These are phyloP conservation scores for Anthopleura xanthogrammica DNA, from an alignment of 92 coral and sea anemone species.

Conservation along the genomic window DNA sequence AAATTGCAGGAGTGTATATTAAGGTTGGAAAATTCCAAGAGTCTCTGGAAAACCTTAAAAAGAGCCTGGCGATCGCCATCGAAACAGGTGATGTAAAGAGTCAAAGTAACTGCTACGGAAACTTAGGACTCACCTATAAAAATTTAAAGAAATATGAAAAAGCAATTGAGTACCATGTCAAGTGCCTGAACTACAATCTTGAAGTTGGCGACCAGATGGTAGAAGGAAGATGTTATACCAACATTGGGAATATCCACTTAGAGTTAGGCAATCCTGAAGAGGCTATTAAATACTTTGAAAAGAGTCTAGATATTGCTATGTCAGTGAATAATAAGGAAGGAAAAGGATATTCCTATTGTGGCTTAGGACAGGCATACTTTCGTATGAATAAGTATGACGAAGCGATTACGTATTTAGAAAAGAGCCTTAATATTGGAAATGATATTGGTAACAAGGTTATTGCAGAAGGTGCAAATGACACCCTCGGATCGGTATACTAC, in stretches of 20 bases:
- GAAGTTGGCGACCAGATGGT: neutral
- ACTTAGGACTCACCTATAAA: neutral
- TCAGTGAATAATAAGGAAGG: neutral
- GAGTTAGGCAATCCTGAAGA: neutral
- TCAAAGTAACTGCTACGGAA: neutral
- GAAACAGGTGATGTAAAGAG: neutral
- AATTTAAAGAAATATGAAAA: neutral
- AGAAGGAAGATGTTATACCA: neutral
- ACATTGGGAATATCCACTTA: neutral
- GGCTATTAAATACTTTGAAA: neutral
- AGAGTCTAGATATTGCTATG: neutral
- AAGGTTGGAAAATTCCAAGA: neutral
- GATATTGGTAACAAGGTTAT: too few species aligned
- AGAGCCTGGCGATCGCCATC: constrained; percentile 3
- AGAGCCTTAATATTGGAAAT: neutral
- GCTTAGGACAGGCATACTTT: neutral
- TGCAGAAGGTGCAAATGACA: too few species aligned
- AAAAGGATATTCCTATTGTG: neutral
- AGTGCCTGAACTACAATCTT: neutral
- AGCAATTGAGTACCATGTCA: neutral
- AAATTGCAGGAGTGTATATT: neutral
- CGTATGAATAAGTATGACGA: neutral
- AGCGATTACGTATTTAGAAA: neutral
- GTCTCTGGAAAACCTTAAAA: neutral
- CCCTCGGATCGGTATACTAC: too few species aligned